phyloP scores from a whole-genome alignment of 2,888 invertebrate species.

The Sipha maydis region DNA sequence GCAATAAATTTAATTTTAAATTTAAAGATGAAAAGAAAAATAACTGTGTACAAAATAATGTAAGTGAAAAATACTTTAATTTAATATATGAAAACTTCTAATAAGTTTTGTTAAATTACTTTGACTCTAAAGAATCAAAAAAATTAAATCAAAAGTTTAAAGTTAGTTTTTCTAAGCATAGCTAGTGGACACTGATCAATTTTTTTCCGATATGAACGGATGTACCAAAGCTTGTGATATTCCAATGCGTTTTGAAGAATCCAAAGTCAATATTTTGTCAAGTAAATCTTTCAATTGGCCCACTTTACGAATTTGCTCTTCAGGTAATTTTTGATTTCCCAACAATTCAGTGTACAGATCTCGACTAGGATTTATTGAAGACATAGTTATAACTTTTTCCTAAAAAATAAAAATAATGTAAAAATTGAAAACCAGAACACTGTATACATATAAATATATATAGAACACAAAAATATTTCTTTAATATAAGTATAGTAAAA shows the following conservation, averaged over 20 bases:
- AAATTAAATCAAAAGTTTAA: slow-evolving; percentile 1
- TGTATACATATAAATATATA: no score
- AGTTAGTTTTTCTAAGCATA: slow-evolving; percentile 47
- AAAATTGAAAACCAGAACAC: no score
- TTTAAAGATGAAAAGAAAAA: slow-evolving; percentile 44
- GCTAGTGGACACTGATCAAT: slow-evolving; percentile 69
- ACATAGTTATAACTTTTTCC: slow-evolving; percentile 97
- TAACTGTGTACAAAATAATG: slow-evolving; percentile 58
- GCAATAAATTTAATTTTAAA: slow-evolving; percentile 35
- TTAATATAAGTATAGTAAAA: no score
- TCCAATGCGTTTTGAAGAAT: slow-evolving; percentile 92
- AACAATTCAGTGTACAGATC: slow-evolving; percentile 90
- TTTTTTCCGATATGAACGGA: slow-evolving; percentile 95
- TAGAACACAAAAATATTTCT: no score
- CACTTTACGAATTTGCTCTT: slow-evolving; percentile 90
- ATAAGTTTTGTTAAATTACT: slow-evolving; percentile 42
- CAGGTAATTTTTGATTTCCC: slow-evolving; percentile 86
- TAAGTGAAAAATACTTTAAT: slow-evolving; percentile 56
- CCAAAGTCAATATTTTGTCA: slow-evolving; percentile 90
- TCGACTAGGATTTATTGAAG: slow-evolving; percentile 85
- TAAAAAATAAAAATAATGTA: slow-evolving; percentile 69
- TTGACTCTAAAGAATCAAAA: slow-evolving; percentile 53
- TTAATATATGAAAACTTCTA: slow-evolving; percentile 48
- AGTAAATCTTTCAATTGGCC: slow-evolving; percentile 90
- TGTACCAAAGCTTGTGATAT: slow-evolving; percentile 93